Base-by-base conservation (phyloP, 2,797 vertebrate species). In the Chlorospingus flavigularis region DNA sequence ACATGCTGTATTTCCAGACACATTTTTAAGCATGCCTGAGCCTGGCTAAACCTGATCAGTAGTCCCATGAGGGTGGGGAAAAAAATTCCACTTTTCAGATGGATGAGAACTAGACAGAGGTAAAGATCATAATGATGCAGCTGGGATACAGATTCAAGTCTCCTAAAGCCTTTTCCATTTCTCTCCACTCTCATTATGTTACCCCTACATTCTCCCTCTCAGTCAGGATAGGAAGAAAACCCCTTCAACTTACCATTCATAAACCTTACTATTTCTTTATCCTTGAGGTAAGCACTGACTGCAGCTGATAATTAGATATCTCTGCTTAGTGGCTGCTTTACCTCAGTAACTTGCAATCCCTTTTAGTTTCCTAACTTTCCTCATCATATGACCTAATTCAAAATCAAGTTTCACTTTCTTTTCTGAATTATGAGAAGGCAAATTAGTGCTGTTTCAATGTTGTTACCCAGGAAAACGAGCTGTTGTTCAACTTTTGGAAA, bases 371-470 rank as follows among this genome's bases (percentile, higher is more conserved):
- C 25, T 17, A 88, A 88, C 43, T 81, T 92, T 90, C 21, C 58
- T 61, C 5, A 8, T 63, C 88, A 76, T 15, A 40, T 68, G 76
- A 88, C 73, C 86, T 83, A 53, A 73, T 77, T 80, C 13, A 65
- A 89, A 95, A 89, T 28, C 13, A 53, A 88, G 57, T 95, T 96
- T 94, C 82, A 66, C 70, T 94, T 94, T 96, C 87, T 86, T 70
- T 95, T 96, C 76, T 50, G 31, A 75, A 35, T 83, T 91, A 86
- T 39, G 50, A 48, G 28, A 93, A 72, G 17, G 19, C n/a, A 80
- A 65, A 66, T 33, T 4, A 60, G n/a, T 39, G 33, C 42, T 68
- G 28, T 43, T 80, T 62, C 31, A 40, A 12, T 19, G 40, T 3
- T 51, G 54, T 35, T 54, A 73, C 45, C 53, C 31, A 35, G 26